Evolutionary conservation across 1,140 invertebrate species (phyloP).

Genomic region (Cotesia typhae): DNA sequence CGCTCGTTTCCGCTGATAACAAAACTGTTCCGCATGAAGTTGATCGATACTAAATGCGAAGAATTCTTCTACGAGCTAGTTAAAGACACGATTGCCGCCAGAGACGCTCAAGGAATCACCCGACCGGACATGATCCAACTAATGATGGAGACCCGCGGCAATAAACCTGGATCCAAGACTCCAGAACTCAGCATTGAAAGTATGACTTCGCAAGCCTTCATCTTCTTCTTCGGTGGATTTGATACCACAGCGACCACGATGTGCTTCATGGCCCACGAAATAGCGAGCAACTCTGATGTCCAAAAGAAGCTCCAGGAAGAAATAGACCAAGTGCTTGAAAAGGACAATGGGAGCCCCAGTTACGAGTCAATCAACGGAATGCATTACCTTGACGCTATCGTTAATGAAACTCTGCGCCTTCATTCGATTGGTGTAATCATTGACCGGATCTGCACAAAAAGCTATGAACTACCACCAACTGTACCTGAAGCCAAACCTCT

Average conservation of each 20-base stretch:
- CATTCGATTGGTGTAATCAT: constrained; percentile 66
- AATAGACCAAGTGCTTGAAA: constrained; percentile 62
- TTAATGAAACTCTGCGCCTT: constrained; percentile 68
- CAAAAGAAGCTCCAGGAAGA: constrained; percentile 70
- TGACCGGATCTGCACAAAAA: constrained; percentile 64
- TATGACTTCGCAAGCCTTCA: constrained; percentile 66
- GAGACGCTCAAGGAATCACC: constrained; percentile 43
- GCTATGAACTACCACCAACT: constrained; percentile 49
- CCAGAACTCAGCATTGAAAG: constrained; percentile 66
- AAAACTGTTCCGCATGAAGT: constrained; percentile 22
- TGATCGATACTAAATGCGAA: constrained; percentile 30
- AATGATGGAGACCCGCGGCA: constrained; percentile 50
- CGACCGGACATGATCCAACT: constrained; percentile 57
- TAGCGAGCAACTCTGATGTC: constrained; percentile 68
- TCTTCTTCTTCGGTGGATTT: constrained; percentile 71
- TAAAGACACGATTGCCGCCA: constrained; percentile 47
- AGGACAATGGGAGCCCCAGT: constrained; percentile 55
- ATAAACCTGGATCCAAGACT: constrained; percentile 37
- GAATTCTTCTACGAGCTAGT: constrained; percentile 50
- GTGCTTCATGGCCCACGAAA: constrained; percentile 65
- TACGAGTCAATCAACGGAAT: constrained; percentile 60
- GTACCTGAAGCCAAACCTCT: constrained; percentile 20
- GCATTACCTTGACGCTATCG: constrained; percentile 56
- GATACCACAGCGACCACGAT: constrained; percentile 71
- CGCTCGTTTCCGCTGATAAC: constrained; percentile 3